Conservation (phyloP, 2,797 vertebrate genomes). For the Triplophysa bombifrons region DNA sequence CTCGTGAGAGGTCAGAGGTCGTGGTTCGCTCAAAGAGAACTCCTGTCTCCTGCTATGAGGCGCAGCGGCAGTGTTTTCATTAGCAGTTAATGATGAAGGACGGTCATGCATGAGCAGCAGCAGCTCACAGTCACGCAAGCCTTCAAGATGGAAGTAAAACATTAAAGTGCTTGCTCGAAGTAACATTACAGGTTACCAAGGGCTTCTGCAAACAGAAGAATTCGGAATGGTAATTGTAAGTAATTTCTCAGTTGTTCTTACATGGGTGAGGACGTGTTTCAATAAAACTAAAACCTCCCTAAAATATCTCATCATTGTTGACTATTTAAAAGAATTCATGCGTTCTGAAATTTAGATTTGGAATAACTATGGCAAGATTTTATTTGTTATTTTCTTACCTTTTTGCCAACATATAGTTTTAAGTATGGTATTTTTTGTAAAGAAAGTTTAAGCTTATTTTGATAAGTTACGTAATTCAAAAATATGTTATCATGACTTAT, state of each 20-base stretch:
- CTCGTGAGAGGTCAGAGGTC: slow-evolving; percentile 77
- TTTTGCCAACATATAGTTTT: no score
- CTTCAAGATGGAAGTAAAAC: slow-evolving; percentile 30
- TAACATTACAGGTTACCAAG: background rate
- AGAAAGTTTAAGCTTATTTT: no score
- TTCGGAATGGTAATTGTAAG: background rate
- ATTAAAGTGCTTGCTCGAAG: background rate
- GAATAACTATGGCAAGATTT: no score
- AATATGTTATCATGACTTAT: no score
- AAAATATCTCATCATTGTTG: no score
- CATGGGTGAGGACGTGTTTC: no score
- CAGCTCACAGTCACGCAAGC: slow-evolving; percentile 68
- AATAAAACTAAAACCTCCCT: no score
- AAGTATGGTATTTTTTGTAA: no score
- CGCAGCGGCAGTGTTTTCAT: slow-evolving; percentile 76
- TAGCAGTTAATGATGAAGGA: slow-evolving; percentile 76
- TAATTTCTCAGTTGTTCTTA: background rate
- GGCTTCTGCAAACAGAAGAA: no score
- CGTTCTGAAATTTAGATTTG: background rate
- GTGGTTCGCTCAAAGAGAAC: slow-evolving; percentile 74
- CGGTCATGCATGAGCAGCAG: slow-evolving; percentile 66
- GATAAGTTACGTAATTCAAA: no score
- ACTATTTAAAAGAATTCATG: background rate
- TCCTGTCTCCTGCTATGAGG: slow-evolving; percentile 56
- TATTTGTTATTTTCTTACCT: no score